Conservation (phyloP, 2,888 invertebrate genomes). For the Eumacrocentrus americanus region DNA sequence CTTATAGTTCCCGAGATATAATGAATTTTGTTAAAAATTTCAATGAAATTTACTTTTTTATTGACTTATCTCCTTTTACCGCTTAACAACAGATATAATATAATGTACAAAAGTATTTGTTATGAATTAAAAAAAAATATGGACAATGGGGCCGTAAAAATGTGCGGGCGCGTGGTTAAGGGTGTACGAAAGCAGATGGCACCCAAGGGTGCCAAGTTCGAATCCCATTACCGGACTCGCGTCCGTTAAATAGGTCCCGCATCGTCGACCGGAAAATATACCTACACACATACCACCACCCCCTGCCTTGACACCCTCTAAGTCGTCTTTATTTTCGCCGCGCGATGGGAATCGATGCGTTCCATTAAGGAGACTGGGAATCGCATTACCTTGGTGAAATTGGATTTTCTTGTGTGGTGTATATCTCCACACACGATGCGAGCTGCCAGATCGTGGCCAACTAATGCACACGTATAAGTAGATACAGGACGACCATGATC, state of each 20-base stretch:
- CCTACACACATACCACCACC: constrained; percentile 41
- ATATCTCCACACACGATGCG: neutral
- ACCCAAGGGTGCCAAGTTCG: constrained; percentile 58
- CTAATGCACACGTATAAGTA: neutral
- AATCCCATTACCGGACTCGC: constrained; percentile 63
- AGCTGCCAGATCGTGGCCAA: neutral
- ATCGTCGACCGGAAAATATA: constrained; percentile 62
- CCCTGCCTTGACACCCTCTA: constrained; percentile 36
- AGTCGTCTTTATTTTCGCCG: constrained; percentile 49
- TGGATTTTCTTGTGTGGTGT: constrained; percentile 41
- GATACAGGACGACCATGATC: neutral
- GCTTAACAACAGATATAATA: no score
- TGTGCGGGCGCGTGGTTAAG: neutral
- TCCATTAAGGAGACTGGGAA: constrained; percentile 49
- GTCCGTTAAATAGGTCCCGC: constrained; percentile 63
- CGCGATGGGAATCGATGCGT: constrained; percentile 57
- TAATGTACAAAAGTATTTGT: neutral
- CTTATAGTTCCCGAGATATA: no score
- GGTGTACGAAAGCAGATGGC: constrained; percentile 46
- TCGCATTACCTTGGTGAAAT: constrained; percentile 47
- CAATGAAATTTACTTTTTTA: no score
- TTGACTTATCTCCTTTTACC: no score
- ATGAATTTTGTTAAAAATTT: no score
- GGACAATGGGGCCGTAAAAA: neutral
- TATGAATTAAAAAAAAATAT: no score